phyloP scores from a whole-genome alignment of 2,888 invertebrate genomes.

The Caenorhabditis zanzibari region DNA sequence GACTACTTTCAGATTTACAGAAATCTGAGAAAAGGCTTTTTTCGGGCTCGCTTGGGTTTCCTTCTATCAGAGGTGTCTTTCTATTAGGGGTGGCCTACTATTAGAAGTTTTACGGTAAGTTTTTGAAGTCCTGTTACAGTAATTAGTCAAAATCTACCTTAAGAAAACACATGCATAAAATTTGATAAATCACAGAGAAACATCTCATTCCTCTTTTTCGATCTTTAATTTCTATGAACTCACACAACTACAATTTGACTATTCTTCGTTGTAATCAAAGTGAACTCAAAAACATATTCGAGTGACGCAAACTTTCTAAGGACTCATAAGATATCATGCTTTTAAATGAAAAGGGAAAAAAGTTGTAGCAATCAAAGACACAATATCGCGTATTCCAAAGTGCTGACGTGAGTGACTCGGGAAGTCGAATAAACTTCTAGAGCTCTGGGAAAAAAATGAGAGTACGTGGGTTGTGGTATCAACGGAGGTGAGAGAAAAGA shows the following conservation, averaged over 20 bases:
- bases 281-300: constrained; percentile 10
- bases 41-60: too few species aligned
- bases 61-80: too few species aligned
- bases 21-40: too few species aligned
- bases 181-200: too few species aligned
- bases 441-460: constrained; percentile 15
- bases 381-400: constrained; percentile 48
- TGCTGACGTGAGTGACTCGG: constrained; percentile 56
- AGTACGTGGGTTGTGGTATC: constrained; percentile 44
- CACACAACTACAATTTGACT: background rate
- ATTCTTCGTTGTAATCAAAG: constrained; percentile 4
- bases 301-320: constrained; percentile 38
- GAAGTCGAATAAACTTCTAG: constrained; percentile 41
- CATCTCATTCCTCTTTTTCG: too few species aligned
- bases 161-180: too few species aligned
- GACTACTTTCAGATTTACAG: too few species aligned
- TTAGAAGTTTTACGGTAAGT: too few species aligned
- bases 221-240: background rate
- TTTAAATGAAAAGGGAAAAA: constrained; percentile 9
- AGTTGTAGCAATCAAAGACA: constrained; percentile 57
- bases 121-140: too few species aligned
- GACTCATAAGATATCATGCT: constrained; percentile 27
- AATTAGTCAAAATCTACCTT: too few species aligned
- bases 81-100: too few species aligned
- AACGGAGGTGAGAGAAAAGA: constrained; percentile 1